Conservation (phyloP, 2,113 vertebrate genomes). For the Menidia beryllina region DNA sequence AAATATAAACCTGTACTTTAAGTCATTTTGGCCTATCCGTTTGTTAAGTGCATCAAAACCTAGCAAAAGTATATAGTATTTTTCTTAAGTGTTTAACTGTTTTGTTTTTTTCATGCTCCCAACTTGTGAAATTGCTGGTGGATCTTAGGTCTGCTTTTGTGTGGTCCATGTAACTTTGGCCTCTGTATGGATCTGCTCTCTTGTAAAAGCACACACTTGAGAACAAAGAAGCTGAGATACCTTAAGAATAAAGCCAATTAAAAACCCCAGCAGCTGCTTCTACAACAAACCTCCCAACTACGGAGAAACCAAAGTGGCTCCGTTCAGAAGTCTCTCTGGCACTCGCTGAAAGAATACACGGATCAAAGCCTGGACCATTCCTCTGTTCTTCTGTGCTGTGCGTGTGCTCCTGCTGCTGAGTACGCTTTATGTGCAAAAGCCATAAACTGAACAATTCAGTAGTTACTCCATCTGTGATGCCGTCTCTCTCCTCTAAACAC, state of each 20-base stretch:
- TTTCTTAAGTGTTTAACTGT: too few relatives aligned
- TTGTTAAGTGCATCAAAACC: too few relatives aligned
- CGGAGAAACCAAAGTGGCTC: conserved; percentile 44
- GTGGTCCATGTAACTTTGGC: not conserved
- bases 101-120: not conserved
- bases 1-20: too few relatives aligned
- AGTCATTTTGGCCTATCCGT: too few relatives aligned
- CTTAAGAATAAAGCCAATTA: conserved; percentile 45
- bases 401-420: conserved; percentile 23
- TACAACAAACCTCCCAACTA: conserved; percentile 12
- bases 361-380: conserved; percentile 58
- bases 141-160: not conserved
- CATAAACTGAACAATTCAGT: conserved; percentile 24
- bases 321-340: conserved; percentile 53
- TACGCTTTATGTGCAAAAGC: conserved; percentile 21
- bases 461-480: conserved; percentile 54
- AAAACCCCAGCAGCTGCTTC: conserved; percentile 16
- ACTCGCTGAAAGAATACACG: conserved; percentile 58
- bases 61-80: too few relatives aligned
- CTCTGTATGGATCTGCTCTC: conserved; percentile 18
- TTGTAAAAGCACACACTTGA: conserved; percentile 30
- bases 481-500: conserved; percentile 19
- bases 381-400: conserved; percentile 48
- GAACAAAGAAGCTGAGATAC: conserved; percentile 23
- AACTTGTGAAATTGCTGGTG: not conserved